Evolutionary conservation across 1,140 invertebrate species (phyloP), one percentile per base, ranked within the genome.

Genomic region (Orussus abietinus): DNA sequence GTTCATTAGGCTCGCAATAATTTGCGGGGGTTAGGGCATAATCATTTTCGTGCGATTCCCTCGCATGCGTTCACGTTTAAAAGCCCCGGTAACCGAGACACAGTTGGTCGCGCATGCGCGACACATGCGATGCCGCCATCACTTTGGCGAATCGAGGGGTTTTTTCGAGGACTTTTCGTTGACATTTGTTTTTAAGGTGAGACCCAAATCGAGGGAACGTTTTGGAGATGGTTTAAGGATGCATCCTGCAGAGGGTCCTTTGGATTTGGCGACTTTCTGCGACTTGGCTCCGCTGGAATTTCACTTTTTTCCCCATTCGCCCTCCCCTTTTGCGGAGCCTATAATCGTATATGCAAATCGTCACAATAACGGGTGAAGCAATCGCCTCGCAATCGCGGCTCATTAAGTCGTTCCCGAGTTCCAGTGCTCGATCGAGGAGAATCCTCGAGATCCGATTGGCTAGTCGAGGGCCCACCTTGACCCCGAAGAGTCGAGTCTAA

Each of bases 311-410:
- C 28, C 44, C 36, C 33, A 43, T 31, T 5, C 30, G 30, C 5
- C 14, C 32, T 20, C 29, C 45, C 39, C 47, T 37, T 45, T 17
- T 33, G 25, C 49, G 58, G 51, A 59, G 47, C 56, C 64, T 72
- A 62, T 70, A 73, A 73, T 73, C 69, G 67, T 62, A 52, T 72
- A 73, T 73, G 70, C 70, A 73, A 73, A 73, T 73, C 46, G 63
- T 66, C 63, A 58, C 59, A 61, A 51, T 40, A 50, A 25, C 54
- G 55, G 52, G 51, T 63, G 64, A 63, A 67, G 66, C 66, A 66
- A 66, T 68, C 63, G 62, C 59, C 55, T 55, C 42, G 60, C 62
- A 66, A 72, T 70, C 63, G 64, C 65, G 66, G 40, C 64, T 70
- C 69, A 72, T 73, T 72, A 73, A 73, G 64, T 69, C 58, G 66